These are phyloP conservation scores for Acanthornis magna DNA, from an alignment of 2,797 vertebrate species.

Conservation along the genomic window DNA sequence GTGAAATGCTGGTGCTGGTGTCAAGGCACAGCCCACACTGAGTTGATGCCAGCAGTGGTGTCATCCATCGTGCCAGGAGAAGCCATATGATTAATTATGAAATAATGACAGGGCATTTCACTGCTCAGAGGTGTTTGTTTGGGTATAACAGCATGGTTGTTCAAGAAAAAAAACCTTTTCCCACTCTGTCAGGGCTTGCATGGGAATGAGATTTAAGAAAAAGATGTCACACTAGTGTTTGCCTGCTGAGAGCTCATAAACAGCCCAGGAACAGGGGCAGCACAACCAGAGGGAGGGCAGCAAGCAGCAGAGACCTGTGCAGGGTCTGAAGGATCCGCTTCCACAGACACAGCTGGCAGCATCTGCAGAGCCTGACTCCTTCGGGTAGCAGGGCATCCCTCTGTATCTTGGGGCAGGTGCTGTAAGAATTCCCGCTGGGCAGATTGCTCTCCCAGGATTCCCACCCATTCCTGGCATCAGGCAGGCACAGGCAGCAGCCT, in stretches of 20 bases:
- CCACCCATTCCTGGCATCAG: background rate
- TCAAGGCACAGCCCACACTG: background rate
- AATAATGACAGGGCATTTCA: background rate
- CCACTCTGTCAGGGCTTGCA: background rate
- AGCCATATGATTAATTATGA: background rate
- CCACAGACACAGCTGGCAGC: background rate
- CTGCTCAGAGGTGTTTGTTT: background rate
- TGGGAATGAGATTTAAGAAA: background rate
- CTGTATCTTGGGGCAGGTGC: fast-evolving
- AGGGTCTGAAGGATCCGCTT: background rate
- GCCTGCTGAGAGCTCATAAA: background rate
- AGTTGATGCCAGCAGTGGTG: background rate
- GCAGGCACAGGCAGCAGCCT: background rate
- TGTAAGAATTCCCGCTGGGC: background rate
- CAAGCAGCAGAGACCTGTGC: background rate
- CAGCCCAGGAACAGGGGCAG: background rate
- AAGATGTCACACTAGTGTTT: background rate
- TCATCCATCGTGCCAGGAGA: background rate
- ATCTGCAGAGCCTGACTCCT: background rate
- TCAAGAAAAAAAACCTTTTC: background rate
- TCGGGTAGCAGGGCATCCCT: background rate
- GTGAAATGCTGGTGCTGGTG: background rate
- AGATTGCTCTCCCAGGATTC: background rate
- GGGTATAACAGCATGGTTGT: background rate
- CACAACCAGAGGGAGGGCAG: background rate